Conservation (phyloP, 2,888 invertebrate genomes). For the Conus canariensis region DNA sequence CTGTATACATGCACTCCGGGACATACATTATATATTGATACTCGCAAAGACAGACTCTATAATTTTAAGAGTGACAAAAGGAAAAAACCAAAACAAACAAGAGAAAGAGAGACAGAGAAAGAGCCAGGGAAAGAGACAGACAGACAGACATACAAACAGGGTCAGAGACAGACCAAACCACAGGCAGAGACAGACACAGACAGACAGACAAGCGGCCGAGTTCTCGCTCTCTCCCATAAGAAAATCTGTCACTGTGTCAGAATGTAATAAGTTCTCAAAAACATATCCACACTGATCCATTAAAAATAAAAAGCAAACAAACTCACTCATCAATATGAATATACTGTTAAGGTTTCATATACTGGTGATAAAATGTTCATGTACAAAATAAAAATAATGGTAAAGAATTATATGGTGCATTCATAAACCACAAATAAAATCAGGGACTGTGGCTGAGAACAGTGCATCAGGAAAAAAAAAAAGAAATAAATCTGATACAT, state of each 20-base stretch:
- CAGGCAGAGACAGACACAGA: not conserved
- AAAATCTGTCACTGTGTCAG: too few species aligned
- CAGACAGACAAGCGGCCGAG: not conserved
- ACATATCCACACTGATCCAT: too few species aligned
- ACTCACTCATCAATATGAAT: too few species aligned
- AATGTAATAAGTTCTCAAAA: too few species aligned
- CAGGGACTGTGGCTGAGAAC: not conserved
- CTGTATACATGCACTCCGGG: not conserved
- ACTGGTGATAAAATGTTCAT: not conserved
- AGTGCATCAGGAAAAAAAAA: not conserved
- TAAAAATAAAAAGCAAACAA: too few species aligned
- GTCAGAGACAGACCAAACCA: not conserved
- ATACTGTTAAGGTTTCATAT: not conserved
- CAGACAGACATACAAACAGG: constrained; percentile 12
- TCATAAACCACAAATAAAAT: not conserved
- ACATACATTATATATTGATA: not conserved
- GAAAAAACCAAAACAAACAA: not conserved
- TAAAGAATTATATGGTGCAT: not conserved
- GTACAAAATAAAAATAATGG: not conserved
- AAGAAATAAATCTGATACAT: not conserved
- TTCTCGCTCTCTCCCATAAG: too few species aligned
- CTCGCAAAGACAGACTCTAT: too few species aligned
- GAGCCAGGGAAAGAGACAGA: constrained; percentile 2
- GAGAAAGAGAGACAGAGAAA: not conserved
- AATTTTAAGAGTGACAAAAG: not conserved